Percentiles rank a stretch among this genome's conserved stretches.
phyloP scores from a whole-genome alignment of 2,888 invertebrate species.

The Xestoiulus laeticollis region DNA sequence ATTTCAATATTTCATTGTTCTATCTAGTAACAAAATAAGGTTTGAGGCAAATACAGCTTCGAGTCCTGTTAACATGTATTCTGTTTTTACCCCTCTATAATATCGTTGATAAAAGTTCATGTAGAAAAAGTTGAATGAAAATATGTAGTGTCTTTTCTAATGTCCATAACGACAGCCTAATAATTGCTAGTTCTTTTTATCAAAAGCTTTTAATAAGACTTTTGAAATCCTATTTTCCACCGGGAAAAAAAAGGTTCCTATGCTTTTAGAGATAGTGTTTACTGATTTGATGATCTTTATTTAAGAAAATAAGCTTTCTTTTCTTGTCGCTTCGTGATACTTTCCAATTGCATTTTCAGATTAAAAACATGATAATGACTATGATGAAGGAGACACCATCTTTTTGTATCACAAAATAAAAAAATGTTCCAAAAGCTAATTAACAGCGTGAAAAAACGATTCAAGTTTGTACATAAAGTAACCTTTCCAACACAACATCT shows the following conservation, averaged over 20 bases:
- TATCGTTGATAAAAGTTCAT: too few species aligned
- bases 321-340: background rate
- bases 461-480: too few species aligned
- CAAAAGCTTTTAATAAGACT: background rate
- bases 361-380: background rate
- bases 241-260: background rate
- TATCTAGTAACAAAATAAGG: background rate
- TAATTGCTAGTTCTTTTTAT: background rate
- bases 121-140: too few species aligned
- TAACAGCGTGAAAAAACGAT: background rate
- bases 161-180: background rate
- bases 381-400: background rate
- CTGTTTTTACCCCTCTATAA: too few species aligned
- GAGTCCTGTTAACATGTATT: too few species aligned
- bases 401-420: background rate
- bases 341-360: background rate
- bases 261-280: background rate
- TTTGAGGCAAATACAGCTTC: background rate
- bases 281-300: constrained; percentile 19
- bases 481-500: background rate
- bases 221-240: background rate
- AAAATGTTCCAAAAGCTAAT: background rate
- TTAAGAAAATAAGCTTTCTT: background rate
- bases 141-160: too few species aligned
- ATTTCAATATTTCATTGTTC: background rate